Evolutionary conservation across 2,113 vertebrate species (phyloP).

Genomic region (Microtus oregoni): DNA sequence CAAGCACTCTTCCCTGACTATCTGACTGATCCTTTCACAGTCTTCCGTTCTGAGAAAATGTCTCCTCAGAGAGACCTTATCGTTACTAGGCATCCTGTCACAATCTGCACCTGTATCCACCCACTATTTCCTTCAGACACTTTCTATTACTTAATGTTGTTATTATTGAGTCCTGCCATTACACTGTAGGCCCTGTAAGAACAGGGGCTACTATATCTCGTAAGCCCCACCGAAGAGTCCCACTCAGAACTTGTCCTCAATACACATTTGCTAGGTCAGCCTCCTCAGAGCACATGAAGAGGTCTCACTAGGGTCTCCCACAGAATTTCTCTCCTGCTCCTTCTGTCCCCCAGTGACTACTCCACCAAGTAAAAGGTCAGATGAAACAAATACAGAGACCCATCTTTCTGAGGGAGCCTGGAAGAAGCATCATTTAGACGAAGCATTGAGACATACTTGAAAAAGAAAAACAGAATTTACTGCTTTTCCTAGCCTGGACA

Average conservation of each 20-base stretch:
- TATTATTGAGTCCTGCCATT: neutral
- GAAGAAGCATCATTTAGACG: neutral
- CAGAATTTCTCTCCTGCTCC: neutral
- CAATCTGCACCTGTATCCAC: neutral
- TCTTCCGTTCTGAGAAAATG: neutral
- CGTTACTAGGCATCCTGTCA: neutral
- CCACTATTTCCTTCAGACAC: neutral
- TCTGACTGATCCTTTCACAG: neutral
- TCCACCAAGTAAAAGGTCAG: neutral
- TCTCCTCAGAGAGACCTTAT: neutral
- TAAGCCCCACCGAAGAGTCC: neutral
- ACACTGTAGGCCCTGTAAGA: neutral
- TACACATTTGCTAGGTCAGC: neutral
- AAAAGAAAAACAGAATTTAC: constrained; percentile 29
- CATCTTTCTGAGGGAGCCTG: neutral
- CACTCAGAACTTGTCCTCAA: neutral
- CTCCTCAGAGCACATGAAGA: neutral
- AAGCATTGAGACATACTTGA: neutral
- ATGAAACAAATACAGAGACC: neutral
- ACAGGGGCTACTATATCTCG: neutral
- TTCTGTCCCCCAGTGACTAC: neutral
- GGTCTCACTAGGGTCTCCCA: neutral
- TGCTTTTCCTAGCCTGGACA: constrained; percentile 49
- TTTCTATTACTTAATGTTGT: neutral
- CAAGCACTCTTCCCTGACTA: neutral